A percentile compares a stretch with the other conserved stretches of the same genome.
Evolutionary conservation across 2,888 invertebrate species (phyloP).

Genomic region (Andrena camellia): DNA sequence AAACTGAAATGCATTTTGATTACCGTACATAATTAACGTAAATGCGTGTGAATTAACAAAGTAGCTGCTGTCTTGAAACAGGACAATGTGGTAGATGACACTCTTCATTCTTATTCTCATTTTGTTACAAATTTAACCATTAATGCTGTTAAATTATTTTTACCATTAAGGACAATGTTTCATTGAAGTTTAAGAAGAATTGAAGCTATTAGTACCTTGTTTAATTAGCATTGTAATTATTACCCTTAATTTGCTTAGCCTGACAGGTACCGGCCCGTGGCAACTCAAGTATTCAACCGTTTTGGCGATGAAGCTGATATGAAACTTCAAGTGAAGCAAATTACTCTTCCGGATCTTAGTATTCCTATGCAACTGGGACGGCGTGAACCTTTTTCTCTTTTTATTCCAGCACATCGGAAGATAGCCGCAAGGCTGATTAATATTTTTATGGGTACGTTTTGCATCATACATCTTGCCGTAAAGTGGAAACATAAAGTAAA

Average conservation of each 20-base stretch:
- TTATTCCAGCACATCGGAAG: slow-evolving; percentile 90
- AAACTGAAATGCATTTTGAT: too few species aligned
- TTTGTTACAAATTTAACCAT: too few species aligned
- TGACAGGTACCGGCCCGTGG: slow-evolving; percentile 87
- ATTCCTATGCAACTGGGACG: slow-evolving; percentile 88
- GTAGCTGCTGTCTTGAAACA: too few species aligned
- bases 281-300: slow-evolving; percentile 87
- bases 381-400: slow-evolving; percentile 90
- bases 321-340: slow-evolving; percentile 87
- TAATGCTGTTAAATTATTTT: too few species aligned
- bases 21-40: too few species aligned
- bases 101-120: too few species aligned
- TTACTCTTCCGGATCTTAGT: slow-evolving; percentile 88
- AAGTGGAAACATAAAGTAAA: too few species aligned
- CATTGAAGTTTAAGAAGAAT: too few species aligned
- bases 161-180: too few species aligned
- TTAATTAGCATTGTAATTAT: background rate
- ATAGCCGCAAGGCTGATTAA: slow-evolving; percentile 91
- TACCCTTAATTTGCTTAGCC: slow-evolving; percentile 77
- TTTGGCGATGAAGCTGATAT: slow-evolving; percentile 86
- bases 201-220: background rate
- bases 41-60: too few species aligned
- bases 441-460: slow-evolving; percentile 87
- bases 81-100: too few species aligned
- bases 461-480: too few species aligned